Conservation (phyloP, 2,113 vertebrate species). For the Caranx ignobilis region DNA sequence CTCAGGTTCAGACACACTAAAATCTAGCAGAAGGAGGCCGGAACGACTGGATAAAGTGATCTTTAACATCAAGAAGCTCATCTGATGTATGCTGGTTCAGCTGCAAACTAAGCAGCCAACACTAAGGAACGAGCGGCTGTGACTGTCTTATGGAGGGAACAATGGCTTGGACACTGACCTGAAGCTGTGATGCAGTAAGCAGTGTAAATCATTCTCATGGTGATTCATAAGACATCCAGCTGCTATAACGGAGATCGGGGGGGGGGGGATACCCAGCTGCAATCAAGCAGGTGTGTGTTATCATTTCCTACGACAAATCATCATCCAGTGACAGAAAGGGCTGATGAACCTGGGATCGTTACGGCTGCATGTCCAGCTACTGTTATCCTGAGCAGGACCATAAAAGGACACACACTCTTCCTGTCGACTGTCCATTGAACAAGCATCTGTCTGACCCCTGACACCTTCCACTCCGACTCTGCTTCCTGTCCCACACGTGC, state of each 20-base stretch:
- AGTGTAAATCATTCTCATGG: slow-evolving; percentile 16
- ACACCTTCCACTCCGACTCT: slow-evolving; percentile 59
- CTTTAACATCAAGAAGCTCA: neutral
- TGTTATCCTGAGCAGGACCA: slow-evolving; percentile 66
- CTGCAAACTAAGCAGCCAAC: neutral
- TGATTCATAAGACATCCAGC: slow-evolving; percentile 26
- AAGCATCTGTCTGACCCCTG: slow-evolving; percentile 82
- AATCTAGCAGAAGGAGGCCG: slow-evolving; percentile 32
- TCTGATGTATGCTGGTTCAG: neutral
- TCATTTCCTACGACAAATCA: slow-evolving; percentile 55
- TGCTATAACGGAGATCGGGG: slow-evolving; percentile 20
- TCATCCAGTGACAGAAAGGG: slow-evolving; percentile 33
- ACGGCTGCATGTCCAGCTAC: slow-evolving; percentile 52
- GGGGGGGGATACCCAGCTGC: slow-evolving; percentile 17
- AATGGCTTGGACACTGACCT: slow-evolving; percentile 13
- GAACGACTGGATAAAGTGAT: neutral
- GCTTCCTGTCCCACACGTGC: slow-evolving; percentile 78
- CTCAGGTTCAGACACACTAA: slow-evolving; percentile 39
- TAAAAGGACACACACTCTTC: slow-evolving; percentile 76
- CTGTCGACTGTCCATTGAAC: slow-evolving; percentile 70
- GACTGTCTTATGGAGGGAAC: neutral
- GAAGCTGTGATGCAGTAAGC: neutral
- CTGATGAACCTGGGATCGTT: slow-evolving; percentile 57
- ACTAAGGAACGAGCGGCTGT: neutral
- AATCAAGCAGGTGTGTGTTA: slow-evolving; percentile 46